These are phyloP conservation scores for Drosophila santomea DNA, from an alignment of 1,140 invertebrate species.

Conservation along the genomic window DNA sequence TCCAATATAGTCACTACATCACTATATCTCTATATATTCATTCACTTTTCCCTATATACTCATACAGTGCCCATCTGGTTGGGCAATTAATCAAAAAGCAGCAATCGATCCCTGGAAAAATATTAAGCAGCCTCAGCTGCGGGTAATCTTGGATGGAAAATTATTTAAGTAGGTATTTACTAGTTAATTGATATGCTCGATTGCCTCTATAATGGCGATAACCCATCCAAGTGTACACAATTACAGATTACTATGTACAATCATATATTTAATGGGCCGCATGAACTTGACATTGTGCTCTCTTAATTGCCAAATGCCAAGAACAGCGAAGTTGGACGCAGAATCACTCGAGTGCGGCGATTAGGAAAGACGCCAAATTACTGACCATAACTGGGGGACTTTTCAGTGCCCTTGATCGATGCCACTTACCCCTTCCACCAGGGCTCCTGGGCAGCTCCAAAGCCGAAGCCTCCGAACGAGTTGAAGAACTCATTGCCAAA, in stretches of 20 bases:
- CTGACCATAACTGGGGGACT: slow-evolving; percentile 41
- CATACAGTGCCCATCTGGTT: slow-evolving; percentile 18
- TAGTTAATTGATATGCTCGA: slow-evolving; percentile 53
- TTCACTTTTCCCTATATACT: slow-evolving; percentile 16
- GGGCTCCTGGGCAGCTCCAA: slow-evolving; percentile 68
- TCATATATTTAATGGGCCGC: slow-evolving; percentile 58
- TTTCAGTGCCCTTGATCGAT: slow-evolving; percentile 2
- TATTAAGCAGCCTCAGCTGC: slow-evolving; percentile 9
- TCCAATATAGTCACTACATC: slow-evolving; percentile 27
- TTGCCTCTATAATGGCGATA: slow-evolving; percentile 40
- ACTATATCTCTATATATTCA: slow-evolving; percentile 37
- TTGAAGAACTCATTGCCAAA: slow-evolving; percentile 82
- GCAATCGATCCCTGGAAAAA: slow-evolving; percentile 8
- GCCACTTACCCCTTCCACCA: slow-evolving; percentile 86
- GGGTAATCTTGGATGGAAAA: slow-evolving; percentile 40
- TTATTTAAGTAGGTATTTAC: slow-evolving; percentile 40
- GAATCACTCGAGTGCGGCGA: slow-evolving; percentile 63
- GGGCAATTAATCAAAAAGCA: slow-evolving; percentile 28
- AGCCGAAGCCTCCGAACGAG: slow-evolving; percentile 75
- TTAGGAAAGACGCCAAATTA: slow-evolving; percentile 57
- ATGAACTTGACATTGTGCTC: slow-evolving; percentile 73
- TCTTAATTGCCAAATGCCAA: slow-evolving; percentile 67
- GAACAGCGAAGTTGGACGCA: slow-evolving; percentile 39
- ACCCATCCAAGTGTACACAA: slow-evolving; percentile 31
- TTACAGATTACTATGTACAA: slow-evolving; percentile 37